Evolutionary conservation across 1,140 invertebrate genomes (phyloP), one percentile per base, ranked within the genome.

Genomic region (Drosophila bifasciata): DNA sequence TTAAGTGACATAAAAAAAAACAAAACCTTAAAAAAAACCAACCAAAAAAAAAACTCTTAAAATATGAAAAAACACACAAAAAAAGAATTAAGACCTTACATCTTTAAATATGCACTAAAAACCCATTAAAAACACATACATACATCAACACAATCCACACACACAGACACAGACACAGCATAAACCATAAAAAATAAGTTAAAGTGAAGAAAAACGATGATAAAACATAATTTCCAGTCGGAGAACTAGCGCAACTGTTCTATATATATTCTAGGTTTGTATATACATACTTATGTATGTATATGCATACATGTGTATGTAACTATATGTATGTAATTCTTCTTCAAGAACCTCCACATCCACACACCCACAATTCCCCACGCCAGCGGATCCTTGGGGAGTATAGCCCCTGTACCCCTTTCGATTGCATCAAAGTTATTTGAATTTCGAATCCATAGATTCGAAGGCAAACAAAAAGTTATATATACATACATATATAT

Each of bases 1-100:
- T 79, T 88, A 88, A 88, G 83, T 88, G 84, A 88, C 74, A 79
- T 75, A 77, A 62, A 76, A 76, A 61, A 67, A 67, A 76, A 62
- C 48, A 46, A 36, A 69, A 68, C 62, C 43, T 25, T 64, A 75
- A 43, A 78, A 69, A 79, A 68, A 58, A 60, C n/a, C n/a, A 36
- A 45, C 48, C 28, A 68, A 52, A 74, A 71, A 76, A 63, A 74
- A 50, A 69, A 46, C 21, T 40, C 69, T 40, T 52, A 62, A 36
- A 79, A 76, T 32, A 71, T 40, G 57, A 63, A 58, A 59, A 49
- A 76, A 58, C 48, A 49, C 44, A 25, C 23, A 56, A 60, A 32
- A 70, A 76, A 66, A 66, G 51, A 53, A 72, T 76, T 46, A 68
- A 84, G 81, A 71, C 79, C 79, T 84, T 78, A 83, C 69, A 78